phyloP scores from a whole-genome alignment of 2,888 invertebrate species.

The Caenorhabditis wallacei region DNA sequence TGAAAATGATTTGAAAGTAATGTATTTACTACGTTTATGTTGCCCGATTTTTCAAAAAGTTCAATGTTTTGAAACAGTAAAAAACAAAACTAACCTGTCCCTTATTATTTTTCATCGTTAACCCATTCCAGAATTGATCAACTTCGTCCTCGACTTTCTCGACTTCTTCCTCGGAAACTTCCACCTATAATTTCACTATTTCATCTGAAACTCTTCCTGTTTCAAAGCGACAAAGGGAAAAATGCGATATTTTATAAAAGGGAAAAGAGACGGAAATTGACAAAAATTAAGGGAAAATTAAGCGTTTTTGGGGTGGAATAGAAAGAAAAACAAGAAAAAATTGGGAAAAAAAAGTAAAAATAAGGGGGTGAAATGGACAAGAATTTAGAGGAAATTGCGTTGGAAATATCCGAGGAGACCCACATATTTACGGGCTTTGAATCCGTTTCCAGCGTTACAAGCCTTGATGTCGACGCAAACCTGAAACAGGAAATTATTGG shows the following conservation, averaged over 20 bases:
- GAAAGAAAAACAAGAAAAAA: background rate
- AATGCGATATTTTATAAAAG: constrained; percentile 24
- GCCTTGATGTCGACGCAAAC: constrained; percentile 62
- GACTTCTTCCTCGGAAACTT: constrained; percentile 16
- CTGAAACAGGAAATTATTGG: constrained; percentile 5
- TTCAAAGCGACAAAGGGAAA: background rate
- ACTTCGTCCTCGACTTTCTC: constrained; percentile 40
- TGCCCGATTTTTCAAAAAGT: background rate
- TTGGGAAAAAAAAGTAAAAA: constrained; percentile 4
- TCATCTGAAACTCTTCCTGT: background rate
- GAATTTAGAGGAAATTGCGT: constrained; percentile 49
- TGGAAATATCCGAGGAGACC: constrained; percentile 65
- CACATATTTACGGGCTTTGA: constrained; percentile 59
- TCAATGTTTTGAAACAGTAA: background rate
- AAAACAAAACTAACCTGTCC: constrained; percentile 43
- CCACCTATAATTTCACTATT: constrained; percentile 2
- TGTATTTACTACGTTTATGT: too few species aligned
- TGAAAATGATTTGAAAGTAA: too few species aligned
- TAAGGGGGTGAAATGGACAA: constrained; percentile 11
- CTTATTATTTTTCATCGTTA: constrained; percentile 46
- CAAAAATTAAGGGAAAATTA: background rate
- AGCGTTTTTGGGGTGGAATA: background rate
- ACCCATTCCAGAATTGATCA: constrained; percentile 52
- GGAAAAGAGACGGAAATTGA: too few species aligned
- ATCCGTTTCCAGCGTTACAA: constrained; percentile 29